These are phyloP conservation scores for Garra rufa DNA, from an alignment of 2,113 vertebrate species.

Conservation along the genomic window DNA sequence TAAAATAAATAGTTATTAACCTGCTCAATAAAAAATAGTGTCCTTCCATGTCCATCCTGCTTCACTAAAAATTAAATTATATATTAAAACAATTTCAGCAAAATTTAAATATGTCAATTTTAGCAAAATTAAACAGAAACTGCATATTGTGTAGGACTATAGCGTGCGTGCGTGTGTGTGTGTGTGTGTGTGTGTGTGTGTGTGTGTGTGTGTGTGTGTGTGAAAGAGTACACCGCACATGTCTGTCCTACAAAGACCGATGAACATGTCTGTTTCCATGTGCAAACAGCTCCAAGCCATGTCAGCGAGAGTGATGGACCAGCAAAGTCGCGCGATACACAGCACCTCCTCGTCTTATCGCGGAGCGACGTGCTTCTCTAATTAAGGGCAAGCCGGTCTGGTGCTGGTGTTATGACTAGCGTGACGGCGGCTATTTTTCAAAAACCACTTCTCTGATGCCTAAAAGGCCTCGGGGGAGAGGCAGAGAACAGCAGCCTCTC, in stretches of 20 bases:
- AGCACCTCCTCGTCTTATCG: conserved; percentile 61
- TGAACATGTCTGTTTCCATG: conserved; percentile 22
- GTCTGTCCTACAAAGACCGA: conserved; percentile 28
- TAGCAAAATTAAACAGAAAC: too few relatives aligned
- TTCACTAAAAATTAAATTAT: too few relatives aligned
- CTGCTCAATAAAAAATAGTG: too few relatives aligned
- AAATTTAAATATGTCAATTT: too few relatives aligned
- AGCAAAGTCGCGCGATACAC: conserved; percentile 50
- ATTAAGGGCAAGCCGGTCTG: conserved; percentile 55
- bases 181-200: too few relatives aligned
- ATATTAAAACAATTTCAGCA: too few relatives aligned
- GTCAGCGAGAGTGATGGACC: conserved; percentile 53
- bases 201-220: too few relatives aligned
- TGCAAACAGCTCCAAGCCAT: conserved; percentile 47
- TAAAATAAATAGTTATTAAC: too few relatives aligned
- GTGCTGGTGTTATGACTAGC: conserved; percentile 47
- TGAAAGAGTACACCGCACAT: background rate
- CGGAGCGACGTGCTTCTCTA: conserved; percentile 58
- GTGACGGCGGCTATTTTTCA: conserved; percentile 61
- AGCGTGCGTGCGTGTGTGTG: too few relatives aligned
- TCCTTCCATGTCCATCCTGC: too few relatives aligned
- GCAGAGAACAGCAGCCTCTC: conserved; percentile 48
- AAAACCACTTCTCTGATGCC: conserved; percentile 54
- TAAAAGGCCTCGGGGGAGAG: conserved; percentile 59
- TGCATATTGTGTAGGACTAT: too few relatives aligned